Percentiles rank a stretch among this genome's conserved stretches.
Conservation (phyloP, 2,888 invertebrate genomes). For the Anagyrus pseudococci region DNA sequence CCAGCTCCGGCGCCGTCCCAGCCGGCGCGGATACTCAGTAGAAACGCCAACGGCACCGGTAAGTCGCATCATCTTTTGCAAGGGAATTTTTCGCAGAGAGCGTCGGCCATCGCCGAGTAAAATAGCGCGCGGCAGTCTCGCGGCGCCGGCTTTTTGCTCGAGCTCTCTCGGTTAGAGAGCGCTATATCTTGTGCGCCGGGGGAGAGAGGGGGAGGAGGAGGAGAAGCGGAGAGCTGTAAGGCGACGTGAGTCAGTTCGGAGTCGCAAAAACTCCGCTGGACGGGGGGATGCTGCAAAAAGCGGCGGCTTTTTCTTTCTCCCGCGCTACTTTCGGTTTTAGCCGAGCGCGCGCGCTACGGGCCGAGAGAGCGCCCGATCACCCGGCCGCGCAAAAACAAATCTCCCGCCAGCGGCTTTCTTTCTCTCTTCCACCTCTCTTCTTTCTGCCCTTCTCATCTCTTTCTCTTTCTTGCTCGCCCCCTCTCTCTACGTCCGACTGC, state of each 20-base stretch:
- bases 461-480: neutral
- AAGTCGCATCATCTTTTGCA: no score
- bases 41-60: conserved; percentile 60
- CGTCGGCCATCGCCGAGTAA: no score
- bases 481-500: neutral
- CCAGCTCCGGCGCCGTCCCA: neutral
- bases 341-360: conserved; percentile 21
- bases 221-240: no score
- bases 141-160: neutral
- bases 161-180: no score
- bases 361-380: neutral
- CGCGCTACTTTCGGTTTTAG: conserved; percentile 36
- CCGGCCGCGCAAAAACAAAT: conserved; percentile 39
- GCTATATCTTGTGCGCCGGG: no score
- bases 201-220: neutral
- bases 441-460: conserved; percentile 13
- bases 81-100: no score
- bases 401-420: conserved; percentile 36
- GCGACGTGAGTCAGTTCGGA: no score
- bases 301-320: conserved; percentile 28
- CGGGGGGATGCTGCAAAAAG: conserved; percentile 21
- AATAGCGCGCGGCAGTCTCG: neutral
- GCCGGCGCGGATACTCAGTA: conserved; percentile 55
- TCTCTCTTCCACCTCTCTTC: conserved; percentile 10
- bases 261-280: neutral